These are phyloP conservation scores for Busseola fusca DNA, from an alignment of 2,888 invertebrate genomes.

Conservation along the genomic window DNA sequence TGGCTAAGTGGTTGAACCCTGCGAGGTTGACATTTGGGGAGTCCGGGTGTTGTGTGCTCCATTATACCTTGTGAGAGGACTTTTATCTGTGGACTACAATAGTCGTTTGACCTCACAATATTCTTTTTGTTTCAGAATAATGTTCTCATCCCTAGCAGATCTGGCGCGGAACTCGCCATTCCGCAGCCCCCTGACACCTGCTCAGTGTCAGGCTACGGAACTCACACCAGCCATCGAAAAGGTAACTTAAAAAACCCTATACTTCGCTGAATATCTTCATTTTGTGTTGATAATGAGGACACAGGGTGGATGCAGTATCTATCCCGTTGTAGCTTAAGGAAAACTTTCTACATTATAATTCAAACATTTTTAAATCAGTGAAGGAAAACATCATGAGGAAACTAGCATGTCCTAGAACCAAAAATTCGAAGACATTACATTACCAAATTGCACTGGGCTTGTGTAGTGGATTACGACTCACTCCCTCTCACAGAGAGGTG, in stretches of 20 bases:
- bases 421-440: too few species aligned
- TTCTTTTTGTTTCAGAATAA: conserved; percentile 74
- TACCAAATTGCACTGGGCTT: too few species aligned
- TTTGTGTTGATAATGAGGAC: background rate
- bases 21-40: too few species aligned
- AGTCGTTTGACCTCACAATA: background rate
- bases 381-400: too few species aligned
- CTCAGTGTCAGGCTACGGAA: conserved; percentile 86
- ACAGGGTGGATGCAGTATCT: background rate
- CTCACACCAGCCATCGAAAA: conserved; percentile 69
- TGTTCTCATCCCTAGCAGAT: conserved; percentile 90
- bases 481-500: too few species aligned
- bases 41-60: too few species aligned
- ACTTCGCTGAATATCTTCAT: background rate
- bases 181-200: conserved; percentile 89
- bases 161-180: conserved; percentile 90
- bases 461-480: too few species aligned
- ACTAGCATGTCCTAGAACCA: too few species aligned
- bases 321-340: background rate
- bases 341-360: background rate
- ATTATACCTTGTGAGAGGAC: background rate
- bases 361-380: background rate
- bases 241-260: conserved; percentile 58
- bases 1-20: too few species aligned
- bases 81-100: background rate